These are phyloP conservation scores for Vombatus ursinus DNA, from an alignment of 2,113 vertebrate species.

Conservation along the genomic window DNA sequence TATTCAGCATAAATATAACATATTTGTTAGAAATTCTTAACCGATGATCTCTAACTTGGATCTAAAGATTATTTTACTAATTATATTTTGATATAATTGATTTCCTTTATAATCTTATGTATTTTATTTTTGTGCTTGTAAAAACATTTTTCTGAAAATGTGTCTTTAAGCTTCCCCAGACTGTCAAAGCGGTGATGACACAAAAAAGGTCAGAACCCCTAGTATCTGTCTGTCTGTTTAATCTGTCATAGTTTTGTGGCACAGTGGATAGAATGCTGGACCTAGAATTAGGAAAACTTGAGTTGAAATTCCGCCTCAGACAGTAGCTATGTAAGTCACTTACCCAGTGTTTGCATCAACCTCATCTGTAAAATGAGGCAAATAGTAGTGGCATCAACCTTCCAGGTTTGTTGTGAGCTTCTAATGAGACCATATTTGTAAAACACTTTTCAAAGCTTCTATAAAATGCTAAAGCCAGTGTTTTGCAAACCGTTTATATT, in stretches of 20 bases:
- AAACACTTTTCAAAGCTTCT: too few species aligned
- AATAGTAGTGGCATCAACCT: background rate
- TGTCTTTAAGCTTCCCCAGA: background rate
- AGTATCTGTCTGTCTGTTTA: background rate
- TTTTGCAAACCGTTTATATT: too few species aligned
- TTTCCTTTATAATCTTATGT: background rate
- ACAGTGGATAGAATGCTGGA: background rate
- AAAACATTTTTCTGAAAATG: background rate
- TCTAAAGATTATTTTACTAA: background rate
- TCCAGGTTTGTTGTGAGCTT: background rate
- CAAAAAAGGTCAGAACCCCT: background rate
- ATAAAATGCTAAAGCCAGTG: too few species aligned
- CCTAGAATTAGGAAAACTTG: background rate
- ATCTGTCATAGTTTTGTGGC: background rate
- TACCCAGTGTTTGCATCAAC: background rate
- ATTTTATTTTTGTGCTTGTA: background rate
- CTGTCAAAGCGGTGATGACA: background rate
- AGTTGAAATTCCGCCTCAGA: background rate
- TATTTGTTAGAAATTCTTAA: background rate
- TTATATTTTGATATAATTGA: background rate
- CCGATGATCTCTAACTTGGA: background rate
- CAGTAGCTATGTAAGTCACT: background rate
- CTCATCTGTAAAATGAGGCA: background rate
- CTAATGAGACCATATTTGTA: background rate
- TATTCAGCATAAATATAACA: background rate